Evolutionary conservation across 2,888 invertebrate species (phyloP), one percentile per base, ranked within the genome.

Genomic region (Laspeyria flexula): DNA sequence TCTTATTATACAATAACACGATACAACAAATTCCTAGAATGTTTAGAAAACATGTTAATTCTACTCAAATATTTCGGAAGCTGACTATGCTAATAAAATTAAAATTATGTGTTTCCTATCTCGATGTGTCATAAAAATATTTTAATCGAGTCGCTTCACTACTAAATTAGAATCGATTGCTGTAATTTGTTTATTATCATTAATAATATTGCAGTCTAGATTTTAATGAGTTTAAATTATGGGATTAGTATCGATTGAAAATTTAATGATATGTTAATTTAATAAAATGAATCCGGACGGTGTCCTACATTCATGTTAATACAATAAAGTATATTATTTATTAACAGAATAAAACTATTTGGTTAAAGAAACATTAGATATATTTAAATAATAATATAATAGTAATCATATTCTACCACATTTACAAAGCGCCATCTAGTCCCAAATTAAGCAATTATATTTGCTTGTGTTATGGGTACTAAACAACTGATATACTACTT

Each of bases 1-100:
- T 83, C 33, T 55, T 70, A 70, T 75, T 75, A 65, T 60, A 71
- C 62, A 62, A 70, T 61, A 64, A 64, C 47, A 51, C 31, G 55
- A 38, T 7, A 25, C 25, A 25, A 4, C 9, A 7, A 25, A 42
- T 42, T 41, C 43, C 12, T 50, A 52, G 13, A 49, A 48, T 40
- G 40, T 27, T 55, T 56, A 62, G 51, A 53, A 58, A 60, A 61
- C 49, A 59, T 51, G 43, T 53, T 25, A 59, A 65, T 52, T 12
- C n/a, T 42, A 31, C 13, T 7, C 3, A 41, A 40, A 48, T 3
- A 52, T 46, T 62, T 66, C 70, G 56, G 63, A 55, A 70, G 60
- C 55, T 45, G 40, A 46, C n/a, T 34, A 37, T 27, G 49, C 35
- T 48, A 60, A 62, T 54, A 40, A 33, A 42, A 48, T 55, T 33